Conservation (phyloP, 2,888 invertebrate species). For the Tiphia femorata region DNA sequence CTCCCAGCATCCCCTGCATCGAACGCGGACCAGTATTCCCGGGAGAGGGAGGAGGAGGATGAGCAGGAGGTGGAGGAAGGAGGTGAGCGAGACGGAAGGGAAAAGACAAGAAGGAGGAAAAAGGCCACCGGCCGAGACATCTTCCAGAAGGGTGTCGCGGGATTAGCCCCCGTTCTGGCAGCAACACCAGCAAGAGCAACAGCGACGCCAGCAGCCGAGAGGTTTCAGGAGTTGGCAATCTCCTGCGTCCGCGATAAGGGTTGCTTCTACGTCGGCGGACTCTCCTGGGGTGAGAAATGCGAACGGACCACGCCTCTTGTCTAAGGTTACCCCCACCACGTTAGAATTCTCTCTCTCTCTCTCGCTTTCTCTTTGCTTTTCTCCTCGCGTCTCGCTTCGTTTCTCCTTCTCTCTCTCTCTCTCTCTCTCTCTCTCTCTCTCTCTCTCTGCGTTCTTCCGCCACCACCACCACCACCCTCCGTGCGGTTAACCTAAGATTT, state of each 20-base stretch:
- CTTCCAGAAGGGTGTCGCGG: too few relatives aligned
- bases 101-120: slow-evolving; percentile 12
- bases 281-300: slow-evolving; percentile 52
- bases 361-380: slow-evolving; percentile 57
- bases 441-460: slow-evolving; percentile 7
- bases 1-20: too few relatives aligned
- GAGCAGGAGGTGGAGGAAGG: slow-evolving; percentile 3
- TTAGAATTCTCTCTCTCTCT: slow-evolving; percentile 39
- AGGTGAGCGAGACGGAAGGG: slow-evolving; percentile 5
- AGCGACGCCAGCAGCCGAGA: too few relatives aligned
- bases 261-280: slow-evolving; percentile 49
- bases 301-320: slow-evolving; percentile 66
- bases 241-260: slow-evolving; percentile 49
- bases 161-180: too few relatives aligned
- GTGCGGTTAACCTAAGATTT: slow-evolving; percentile 29
- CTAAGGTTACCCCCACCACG: slow-evolving; percentile 65
- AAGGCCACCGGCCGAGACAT: too few relatives aligned
- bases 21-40: too few relatives aligned
- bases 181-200: too few relatives aligned
- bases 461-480: neutral
- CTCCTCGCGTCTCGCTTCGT: slow-evolving; percentile 44
- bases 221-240: too few relatives aligned
- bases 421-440: slow-evolving; percentile 12
- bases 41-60: slow-evolving; percentile 9
- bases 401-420: slow-evolving; percentile 32